Base-by-base conservation (phyloP, 2,797 vertebrate genomes). In the Clamator glandarius region DNA sequence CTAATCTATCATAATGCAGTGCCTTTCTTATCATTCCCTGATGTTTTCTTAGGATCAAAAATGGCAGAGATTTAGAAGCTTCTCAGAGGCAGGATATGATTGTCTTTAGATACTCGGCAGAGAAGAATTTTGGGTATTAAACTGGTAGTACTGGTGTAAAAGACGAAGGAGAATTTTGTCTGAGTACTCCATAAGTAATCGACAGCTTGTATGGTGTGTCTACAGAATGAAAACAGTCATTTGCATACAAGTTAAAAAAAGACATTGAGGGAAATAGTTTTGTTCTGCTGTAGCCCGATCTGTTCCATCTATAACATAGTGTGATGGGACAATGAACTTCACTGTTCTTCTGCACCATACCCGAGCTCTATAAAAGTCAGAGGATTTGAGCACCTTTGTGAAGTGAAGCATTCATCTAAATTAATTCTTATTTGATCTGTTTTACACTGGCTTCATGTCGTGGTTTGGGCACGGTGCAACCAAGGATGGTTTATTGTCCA, bases 41-140 rank as follows among this genome's bases (percentile, higher is more conserved):
- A 94, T 96, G 91, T 94, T 67, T 90, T 84, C 77, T 87, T 84
- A 64, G 77, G n/a, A 72, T 93, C 87, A 83, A 91, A 89, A 83
- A 93, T 85, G 73, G 62, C 79, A 84, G 79, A 92, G 92, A 63
- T 78, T 83, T 84, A 87, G 76, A 66, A 87, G 94, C 87, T 96
- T 96, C 89, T 85, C 82, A 68, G 77, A 90, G 51, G 57, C 74
- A 90, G 77, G 83, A 29, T 82, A 33, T 57, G 57, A 70, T 93
- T 92, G 58, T 63, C 63, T 28, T 88, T 88, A 79, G 91, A 92
- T 61, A 41, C 80, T 94, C 67, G 84, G 85, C 85, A 96, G 89
- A 92, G 68, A 75, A 50, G 79, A 72, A 83, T 44, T 23, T 74
- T 84, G 93, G 91, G 41, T 93, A 58, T 91, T 85, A 73, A 91